Base-by-base conservation (phyloP, 2,888 invertebrate species). In the Vanessa cardui region DNA sequence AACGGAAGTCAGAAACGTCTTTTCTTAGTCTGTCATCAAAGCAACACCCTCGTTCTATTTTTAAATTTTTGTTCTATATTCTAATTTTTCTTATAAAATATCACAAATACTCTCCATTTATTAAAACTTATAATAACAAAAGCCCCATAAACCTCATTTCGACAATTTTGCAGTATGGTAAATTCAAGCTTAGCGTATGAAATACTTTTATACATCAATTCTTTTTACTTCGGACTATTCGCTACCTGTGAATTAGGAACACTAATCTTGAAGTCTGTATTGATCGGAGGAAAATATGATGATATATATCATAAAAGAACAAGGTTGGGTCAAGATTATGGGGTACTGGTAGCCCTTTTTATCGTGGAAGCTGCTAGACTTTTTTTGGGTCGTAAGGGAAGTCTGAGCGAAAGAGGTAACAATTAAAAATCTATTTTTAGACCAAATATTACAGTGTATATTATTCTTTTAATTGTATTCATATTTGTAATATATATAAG, bases 161-260 rank as follows among this genome's bases (percentile, higher is more conserved):
- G 6, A 15, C n/a, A 31, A 56, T 47, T 18, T 52, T 26, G 44
- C 45, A 58, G n/a, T n/a, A 94, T 95, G 94, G 94, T 96, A 81
- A 96, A 96, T 83, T 95, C 96, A 67, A 96, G 96, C 78, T 93
- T 97, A 84, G 95, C 96, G 21, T 97, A 97, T 79, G 97, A 97
- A 93, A 96, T 97, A 83, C 93, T 97, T 62, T 93, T 97, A 79
- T 97, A 97, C 87, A 94, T 97, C 76, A 97, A 97, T 92, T 97
- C 97, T 33, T 97, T 97, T 93, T 97, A 97, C 89, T 97, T 97
- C 83, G 97, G 97, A 80, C 95, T 97, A 91, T 97, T 97, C 86
- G 96, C 96, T 60, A 94, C 96, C 72, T 96, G 96, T 86, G 97
- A 97, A 89, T 89, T 97, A 74, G 95, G 96, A 71, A 96, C 97